Conservation (phyloP, 1,140 invertebrate genomes). For the Calosoma granatense region DNA sequence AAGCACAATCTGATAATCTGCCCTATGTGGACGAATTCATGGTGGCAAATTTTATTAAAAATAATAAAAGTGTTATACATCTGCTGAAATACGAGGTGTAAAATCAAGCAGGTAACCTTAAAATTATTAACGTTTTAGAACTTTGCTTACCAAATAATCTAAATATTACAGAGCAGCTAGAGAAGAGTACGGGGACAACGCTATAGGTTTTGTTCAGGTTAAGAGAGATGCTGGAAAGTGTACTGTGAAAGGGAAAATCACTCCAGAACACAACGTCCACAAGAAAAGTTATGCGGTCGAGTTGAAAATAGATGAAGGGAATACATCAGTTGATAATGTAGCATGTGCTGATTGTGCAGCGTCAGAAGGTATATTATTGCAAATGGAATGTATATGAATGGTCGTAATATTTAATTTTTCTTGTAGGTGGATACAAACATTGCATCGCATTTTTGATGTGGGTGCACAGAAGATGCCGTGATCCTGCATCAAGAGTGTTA, state of each 20-base stretch:
- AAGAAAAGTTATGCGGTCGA: slow-evolving; percentile 18
- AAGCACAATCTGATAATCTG: too few species aligned
- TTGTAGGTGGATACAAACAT: slow-evolving; percentile 25
- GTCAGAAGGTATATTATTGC: slow-evolving; percentile 18
- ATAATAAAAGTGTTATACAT: too few species aligned
- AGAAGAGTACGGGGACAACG: slow-evolving; percentile 22
- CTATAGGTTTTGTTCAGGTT: slow-evolving; percentile 25
- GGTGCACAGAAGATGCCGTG: slow-evolving; percentile 17
- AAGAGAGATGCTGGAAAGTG: slow-evolving; percentile 19
- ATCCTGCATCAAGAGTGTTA: too few species aligned
- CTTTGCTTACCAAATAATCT: too few species aligned
- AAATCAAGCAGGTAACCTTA: too few species aligned
- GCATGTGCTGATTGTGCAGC: slow-evolving; percentile 24
- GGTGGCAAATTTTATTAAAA: too few species aligned
- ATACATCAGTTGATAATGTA: slow-evolving; percentile 15
- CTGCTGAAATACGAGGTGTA: too few species aligned
- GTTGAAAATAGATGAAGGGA: slow-evolving; percentile 19
- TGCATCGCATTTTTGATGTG: slow-evolving; percentile 20
- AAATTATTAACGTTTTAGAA: too few species aligned
- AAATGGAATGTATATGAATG: too few species aligned
- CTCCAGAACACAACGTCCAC: slow-evolving; percentile 22
- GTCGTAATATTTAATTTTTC: too few species aligned
- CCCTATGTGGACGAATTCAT: too few species aligned
- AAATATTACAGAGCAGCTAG: slow-evolving; percentile 14
- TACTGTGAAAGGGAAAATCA: slow-evolving; percentile 22